Evolutionary conservation across 1,140 invertebrate species (phyloP).

Genomic region (Xylocopa sonorina): DNA sequence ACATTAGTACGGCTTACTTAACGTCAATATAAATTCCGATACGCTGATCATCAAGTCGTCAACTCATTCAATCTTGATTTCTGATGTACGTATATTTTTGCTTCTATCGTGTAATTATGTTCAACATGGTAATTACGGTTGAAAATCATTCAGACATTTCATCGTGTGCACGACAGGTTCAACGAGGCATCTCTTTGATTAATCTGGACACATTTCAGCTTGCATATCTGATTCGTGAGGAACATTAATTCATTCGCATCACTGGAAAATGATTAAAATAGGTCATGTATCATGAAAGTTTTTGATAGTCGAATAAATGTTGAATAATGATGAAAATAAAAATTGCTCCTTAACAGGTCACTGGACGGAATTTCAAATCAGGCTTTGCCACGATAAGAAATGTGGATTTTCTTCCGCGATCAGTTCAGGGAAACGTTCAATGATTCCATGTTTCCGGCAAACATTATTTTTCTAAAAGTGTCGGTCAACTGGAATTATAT

Average conservation of each 20-base stretch:
- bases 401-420: not conserved
- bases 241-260: not conserved
- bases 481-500: not conserved
- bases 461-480: too few relatives aligned
- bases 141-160: not conserved
- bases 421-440: not conserved
- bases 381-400: not conserved
- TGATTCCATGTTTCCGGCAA: not conserved
- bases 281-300: too few relatives aligned
- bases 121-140: not conserved
- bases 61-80: too few relatives aligned
- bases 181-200: not conserved
- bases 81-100: too few relatives aligned
- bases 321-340: too few relatives aligned
- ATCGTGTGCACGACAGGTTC: not conserved
- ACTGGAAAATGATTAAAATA: not conserved
- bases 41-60: too few relatives aligned
- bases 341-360: not conserved
- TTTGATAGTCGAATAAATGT: too few relatives aligned
- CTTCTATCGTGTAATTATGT: not conserved
- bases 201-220: not conserved
- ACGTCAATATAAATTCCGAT: not conserved
- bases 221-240: not conserved
- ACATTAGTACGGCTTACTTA: not conserved
- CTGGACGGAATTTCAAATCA: not conserved